phyloP scores from a whole-genome alignment of 2,113 vertebrate genomes.

The Oreocharis arfaki region DNA sequence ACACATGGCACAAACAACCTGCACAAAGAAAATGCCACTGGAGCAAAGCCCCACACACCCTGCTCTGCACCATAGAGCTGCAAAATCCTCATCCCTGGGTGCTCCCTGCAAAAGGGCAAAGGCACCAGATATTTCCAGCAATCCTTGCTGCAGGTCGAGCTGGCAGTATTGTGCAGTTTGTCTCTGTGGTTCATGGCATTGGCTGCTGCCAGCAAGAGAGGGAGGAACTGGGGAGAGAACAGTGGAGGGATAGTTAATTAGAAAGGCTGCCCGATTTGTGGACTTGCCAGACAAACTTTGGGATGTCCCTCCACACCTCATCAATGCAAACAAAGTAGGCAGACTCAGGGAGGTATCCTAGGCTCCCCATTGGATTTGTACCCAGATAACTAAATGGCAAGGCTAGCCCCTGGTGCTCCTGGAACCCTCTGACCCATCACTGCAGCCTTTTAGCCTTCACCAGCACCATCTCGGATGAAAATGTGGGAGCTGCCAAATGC shows the following conservation, averaged over 20 bases:
- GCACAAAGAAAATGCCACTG: neutral
- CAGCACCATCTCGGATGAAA: fast-evolving
- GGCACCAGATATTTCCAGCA: neutral
- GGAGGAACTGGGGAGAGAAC: neutral
- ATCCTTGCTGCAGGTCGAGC: neutral
- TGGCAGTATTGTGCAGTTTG: neutral
- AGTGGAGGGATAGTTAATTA: neutral
- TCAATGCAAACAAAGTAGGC: neutral
- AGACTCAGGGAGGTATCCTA: neutral
- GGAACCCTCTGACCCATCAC: neutral
- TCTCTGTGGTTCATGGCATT: neutral
- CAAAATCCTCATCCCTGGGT: neutral
- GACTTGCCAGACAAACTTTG: neutral
- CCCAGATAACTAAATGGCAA: neutral
- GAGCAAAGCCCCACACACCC: neutral
- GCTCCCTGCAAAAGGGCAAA: neutral
- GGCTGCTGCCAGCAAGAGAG: constrained; percentile 6
- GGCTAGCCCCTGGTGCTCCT: neutral
- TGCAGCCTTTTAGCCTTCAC: neutral
- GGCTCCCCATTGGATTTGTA: neutral
- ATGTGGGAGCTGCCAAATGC: neutral
- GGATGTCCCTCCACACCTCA: neutral
- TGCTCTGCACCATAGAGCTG: neutral
- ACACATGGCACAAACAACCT: neutral
- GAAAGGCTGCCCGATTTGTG: neutral